These are phyloP conservation scores for Callospermophilus lateralis DNA, from an alignment of 2,113 vertebrate species.

Conservation along the genomic window DNA sequence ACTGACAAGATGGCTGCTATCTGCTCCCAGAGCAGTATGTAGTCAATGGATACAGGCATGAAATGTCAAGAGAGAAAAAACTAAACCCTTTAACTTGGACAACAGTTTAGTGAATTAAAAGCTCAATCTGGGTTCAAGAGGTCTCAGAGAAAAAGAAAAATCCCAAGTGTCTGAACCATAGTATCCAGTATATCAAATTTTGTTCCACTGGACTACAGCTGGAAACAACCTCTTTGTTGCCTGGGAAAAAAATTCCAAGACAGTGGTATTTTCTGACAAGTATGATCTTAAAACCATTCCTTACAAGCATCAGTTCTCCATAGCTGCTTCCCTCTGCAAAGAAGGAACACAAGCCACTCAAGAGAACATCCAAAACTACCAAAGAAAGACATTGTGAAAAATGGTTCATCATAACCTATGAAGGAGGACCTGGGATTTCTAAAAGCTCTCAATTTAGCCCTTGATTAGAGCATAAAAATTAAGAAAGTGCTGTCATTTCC, in stretches of 20 bases:
- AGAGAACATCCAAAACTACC: not conserved
- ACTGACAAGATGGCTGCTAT: not conserved
- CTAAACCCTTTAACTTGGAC: not conserved
- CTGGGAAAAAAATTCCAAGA: slow-evolving; percentile 87
- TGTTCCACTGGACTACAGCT: slow-evolving; percentile 93
- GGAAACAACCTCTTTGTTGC: slow-evolving; percentile 88
- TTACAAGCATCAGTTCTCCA: not conserved
- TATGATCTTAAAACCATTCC: not conserved
- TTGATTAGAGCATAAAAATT: not conserved
- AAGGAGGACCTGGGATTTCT: not conserved
- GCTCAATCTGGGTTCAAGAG: slow-evolving; percentile 83
- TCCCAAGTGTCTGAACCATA: slow-evolving; percentile 88
- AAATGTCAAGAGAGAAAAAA: not conserved
- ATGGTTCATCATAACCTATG: not conserved
- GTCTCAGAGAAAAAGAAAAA: slow-evolving; percentile 89
- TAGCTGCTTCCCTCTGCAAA: not conserved
- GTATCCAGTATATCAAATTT: slow-evolving; percentile 79
- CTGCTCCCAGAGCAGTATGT: not conserved
- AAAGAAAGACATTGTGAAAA: not conserved
- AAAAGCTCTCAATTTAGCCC: not conserved
- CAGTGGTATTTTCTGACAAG: slow-evolving; percentile 86
- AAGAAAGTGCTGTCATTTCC: slow-evolving; percentile 91
- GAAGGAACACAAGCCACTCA: not conserved
- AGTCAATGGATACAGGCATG: not conserved
- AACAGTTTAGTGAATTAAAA: slow-evolving; percentile 77